Evolutionary conservation across 2,113 vertebrate genomes (phyloP).

Genomic region (Dromas ardeola): DNA sequence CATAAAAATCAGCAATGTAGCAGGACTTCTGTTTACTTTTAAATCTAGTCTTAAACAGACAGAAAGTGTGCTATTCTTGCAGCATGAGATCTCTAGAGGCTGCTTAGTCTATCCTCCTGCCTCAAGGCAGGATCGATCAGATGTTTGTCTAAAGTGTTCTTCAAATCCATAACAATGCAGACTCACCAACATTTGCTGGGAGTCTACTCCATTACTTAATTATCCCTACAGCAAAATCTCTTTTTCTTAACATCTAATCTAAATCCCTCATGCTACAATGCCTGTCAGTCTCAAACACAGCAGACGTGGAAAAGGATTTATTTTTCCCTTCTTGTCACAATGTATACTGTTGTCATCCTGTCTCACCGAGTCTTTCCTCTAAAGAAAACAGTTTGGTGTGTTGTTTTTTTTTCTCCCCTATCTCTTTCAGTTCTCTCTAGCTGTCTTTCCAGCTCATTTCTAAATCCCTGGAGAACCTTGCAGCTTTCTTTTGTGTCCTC

Average conservation of each 20-base stretch:
- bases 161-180: background rate
- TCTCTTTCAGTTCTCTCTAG: background rate
- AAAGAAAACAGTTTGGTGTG: background rate
- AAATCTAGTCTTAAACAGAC: background rate
- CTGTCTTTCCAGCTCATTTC: background rate
- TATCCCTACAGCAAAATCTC: background rate
- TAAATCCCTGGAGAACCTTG: background rate
- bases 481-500: background rate
- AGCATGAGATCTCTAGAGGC: background rate
- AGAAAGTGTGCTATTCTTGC: background rate
- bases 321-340: background rate
- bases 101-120: background rate
- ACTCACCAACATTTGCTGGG: background rate
- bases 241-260: background rate
- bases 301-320: background rate
- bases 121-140: background rate
- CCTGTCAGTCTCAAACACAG: background rate
- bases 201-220: background rate
- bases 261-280: background rate
- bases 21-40: background rate
- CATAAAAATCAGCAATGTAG: background rate
- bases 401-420: fast-evolving
- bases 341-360: background rate
- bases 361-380: background rate
- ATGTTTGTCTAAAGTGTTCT: background rate